phyloP scores from a whole-genome alignment of 2,113 vertebrate species.

The Sinosuthora webbiana region DNA sequence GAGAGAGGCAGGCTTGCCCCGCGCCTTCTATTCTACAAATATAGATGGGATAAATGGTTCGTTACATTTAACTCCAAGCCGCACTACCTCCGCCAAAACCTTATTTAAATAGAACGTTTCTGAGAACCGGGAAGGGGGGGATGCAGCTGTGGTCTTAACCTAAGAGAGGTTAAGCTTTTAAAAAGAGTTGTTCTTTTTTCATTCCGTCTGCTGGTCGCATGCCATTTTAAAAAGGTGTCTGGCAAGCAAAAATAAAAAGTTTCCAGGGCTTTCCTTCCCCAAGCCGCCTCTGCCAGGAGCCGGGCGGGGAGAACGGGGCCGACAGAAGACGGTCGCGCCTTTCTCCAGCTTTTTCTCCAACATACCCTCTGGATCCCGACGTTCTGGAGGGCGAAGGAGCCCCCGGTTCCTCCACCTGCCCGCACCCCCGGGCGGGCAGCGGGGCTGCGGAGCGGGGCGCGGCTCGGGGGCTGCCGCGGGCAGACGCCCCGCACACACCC shows the following conservation, averaged over 20 bases:
- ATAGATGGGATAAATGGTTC: conserved; percentile 18
- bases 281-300: not conserved
- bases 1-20: not conserved
- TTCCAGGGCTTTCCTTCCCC: conserved; percentile 50
- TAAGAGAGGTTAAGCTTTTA: conserved; percentile 5
- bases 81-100: not conserved
- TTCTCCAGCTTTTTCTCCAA: not conserved
- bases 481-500: not conserved
- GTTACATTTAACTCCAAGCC: conserved; percentile 16
- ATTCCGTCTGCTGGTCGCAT: conserved; percentile 42
- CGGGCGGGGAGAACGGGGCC: not conserved
- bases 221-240: conserved; percentile 40
- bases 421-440: not conserved
- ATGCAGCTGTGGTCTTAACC: conserved; percentile 19
- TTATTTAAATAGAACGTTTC: conserved; percentile 37
- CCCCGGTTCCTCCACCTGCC: not conserved
- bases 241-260: conserved; percentile 56
- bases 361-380: not conserved
- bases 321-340: not conserved
- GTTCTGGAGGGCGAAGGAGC: not conserved
- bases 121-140: not conserved
- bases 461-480: not conserved
- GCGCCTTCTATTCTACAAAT: not conserved
- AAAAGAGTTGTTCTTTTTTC: conserved; percentile 2
- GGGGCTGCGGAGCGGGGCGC: not conserved